Percentiles rank a stretch among this genome's conserved stretches.
Evolutionary conservation across 1,140 invertebrate genomes (phyloP).

Genomic region (Paraescarpia echinospica): DNA sequence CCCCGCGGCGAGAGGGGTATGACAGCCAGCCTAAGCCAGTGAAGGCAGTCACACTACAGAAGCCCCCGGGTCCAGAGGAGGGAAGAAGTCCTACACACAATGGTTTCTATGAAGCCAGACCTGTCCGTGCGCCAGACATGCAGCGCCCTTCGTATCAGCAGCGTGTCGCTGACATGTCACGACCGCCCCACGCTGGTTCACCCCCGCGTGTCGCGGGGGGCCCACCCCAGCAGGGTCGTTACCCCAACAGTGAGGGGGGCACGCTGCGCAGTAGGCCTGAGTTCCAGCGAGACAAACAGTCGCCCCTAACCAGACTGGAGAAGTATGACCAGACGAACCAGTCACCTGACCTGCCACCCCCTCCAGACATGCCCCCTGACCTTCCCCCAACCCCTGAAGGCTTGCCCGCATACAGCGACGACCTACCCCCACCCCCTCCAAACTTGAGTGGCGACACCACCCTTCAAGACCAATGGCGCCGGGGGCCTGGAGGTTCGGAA

Average conservation of each 20-base stretch:
- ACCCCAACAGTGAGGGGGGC: background rate
- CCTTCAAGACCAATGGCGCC: background rate
- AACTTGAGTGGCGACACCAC: slow-evolving; percentile 32
- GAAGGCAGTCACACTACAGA: background rate
- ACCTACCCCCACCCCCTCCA: slow-evolving; percentile 47
- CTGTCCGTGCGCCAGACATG: background rate
- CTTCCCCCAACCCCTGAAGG: slow-evolving; percentile 47
- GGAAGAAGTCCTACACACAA: background rate
- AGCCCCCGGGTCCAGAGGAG: background rate
- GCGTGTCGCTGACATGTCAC: background rate
- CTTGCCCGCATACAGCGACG: slow-evolving; percentile 34
- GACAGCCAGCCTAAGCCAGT: background rate
- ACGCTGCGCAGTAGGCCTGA: background rate
- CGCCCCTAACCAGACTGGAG: background rate
- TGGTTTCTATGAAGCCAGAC: background rate
- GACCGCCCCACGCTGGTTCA: background rate
- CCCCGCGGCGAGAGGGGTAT: background rate
- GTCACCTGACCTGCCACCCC: slow-evolving; percentile 32
- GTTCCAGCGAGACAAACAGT: background rate
- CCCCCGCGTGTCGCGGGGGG: background rate
- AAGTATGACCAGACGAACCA: slow-evolving; percentile 5
- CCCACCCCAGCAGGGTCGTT: background rate
- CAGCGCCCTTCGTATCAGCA: slow-evolving; percentile 1
- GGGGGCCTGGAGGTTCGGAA: background rate
- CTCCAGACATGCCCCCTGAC: slow-evolving; percentile 37